Evolutionary conservation across 1,140 invertebrate species (phyloP), one percentile per base, ranked within the genome.

Genomic region (Drosophila ficusphila): DNA sequence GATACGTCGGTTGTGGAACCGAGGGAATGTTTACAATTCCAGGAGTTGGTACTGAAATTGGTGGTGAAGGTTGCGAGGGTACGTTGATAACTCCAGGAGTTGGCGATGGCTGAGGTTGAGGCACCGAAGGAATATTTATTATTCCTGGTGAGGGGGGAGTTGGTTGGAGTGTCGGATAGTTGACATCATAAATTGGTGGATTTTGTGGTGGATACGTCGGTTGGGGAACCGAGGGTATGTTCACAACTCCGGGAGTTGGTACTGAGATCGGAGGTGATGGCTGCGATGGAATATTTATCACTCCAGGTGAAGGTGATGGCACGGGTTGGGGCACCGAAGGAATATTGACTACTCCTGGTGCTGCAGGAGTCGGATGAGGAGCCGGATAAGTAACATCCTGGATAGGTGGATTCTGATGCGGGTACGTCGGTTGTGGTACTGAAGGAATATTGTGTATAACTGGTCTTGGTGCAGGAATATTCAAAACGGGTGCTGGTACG

Each of bases 361-460:
- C 19, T 3, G 38, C 42, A 4, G 60, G 51, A 12, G 7, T 49
- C n/a, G 61, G 52, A 0, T 16, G 9, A n/a, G 21, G n/a, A 14
- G 60, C 19, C 21, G 68, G 69, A 1, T 69, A 60, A 1, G 0
- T 95, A 0, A 70, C 56, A 31, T 71, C 65, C 47, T 6, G 69
- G 44, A 0, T 67, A 41, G 33, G 71, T 39, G 48, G 0, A 74
- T 42, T 48, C 18, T 4, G 41, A 21, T 9, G 6, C 25, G 1
- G 48, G 41, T 14, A 27, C 8, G 42, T 44, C n/a, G 71, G 56
- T 0, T 70, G 29, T 1, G 21, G n/a, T 16, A 64, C 57, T 0
- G 69, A 70, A 0, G 79, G 70, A 7, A 83, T 60, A 21, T 85
- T 79, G 5, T 9, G 23, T 95, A 95, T 86, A 95, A 96, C 90